Conservation (phyloP, 2,797 vertebrate genomes). For the Otolemur crassicaudatus region DNA sequence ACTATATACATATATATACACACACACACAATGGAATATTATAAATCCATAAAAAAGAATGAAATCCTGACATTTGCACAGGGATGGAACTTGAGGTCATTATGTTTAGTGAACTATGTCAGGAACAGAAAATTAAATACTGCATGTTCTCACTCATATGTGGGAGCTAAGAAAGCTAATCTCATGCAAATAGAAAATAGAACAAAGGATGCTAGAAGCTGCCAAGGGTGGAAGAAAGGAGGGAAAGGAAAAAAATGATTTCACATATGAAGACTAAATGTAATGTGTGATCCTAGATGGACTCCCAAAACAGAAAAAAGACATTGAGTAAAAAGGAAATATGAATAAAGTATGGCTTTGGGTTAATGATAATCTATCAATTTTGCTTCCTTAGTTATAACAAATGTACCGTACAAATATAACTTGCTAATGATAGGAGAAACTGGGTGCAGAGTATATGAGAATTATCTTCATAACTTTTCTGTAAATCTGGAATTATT, state of each 20-base stretch:
- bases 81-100: not conserved
- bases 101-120: not conserved
- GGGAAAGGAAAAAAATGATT: not conserved
- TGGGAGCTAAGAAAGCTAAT: not conserved
- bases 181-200: not conserved
- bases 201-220: not conserved
- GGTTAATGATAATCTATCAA: not conserved
- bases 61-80: not conserved
- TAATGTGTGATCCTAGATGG: not conserved
- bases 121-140: not conserved
- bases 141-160: not conserved
- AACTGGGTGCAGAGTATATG: not conserved
- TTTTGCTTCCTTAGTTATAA: not conserved
- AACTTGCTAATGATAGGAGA: not conserved
- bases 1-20: too few relatives aligned
- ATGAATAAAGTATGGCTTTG: not conserved
- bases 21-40: not conserved
- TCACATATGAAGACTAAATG: not conserved
- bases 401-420: not conserved
- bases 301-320: not conserved
- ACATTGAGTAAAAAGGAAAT: not conserved
- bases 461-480: not conserved
- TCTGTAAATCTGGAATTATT: conserved; percentile 5
- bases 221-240: not conserved
- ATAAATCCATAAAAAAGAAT: not conserved